Evolutionary conservation across 2,113 vertebrate genomes (phyloP).

Genomic region (Lonchura striata): DNA sequence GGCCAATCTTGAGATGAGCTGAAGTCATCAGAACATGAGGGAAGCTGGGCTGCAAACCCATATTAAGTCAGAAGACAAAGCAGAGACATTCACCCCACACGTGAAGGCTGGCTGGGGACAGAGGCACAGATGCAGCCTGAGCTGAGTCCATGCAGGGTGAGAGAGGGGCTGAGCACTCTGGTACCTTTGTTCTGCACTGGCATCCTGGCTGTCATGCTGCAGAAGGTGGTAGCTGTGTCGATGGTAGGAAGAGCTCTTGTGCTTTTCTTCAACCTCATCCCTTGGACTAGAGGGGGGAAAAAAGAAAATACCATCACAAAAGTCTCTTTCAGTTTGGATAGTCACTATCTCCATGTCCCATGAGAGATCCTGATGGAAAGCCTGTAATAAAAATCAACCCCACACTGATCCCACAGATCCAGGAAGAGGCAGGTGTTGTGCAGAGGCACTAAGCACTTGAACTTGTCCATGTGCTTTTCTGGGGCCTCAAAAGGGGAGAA

Average conservation of each 20-base stretch:
- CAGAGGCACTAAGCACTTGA: background rate
- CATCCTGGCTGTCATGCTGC: slow-evolving; percentile 91
- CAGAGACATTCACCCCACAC: background rate
- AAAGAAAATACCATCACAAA: background rate
- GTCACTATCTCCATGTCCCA: background rate
- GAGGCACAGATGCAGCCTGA: background rate
- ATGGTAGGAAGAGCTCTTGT: slow-evolving; percentile 86
- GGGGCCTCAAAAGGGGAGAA: background rate
- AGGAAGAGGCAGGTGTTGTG: background rate
- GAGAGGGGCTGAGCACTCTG: background rate
- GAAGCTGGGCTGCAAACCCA: background rate
- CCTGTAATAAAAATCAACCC: background rate
- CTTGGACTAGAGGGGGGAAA: slow-evolving; percentile 75
- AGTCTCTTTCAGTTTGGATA: background rate
- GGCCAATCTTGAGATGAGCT: background rate
- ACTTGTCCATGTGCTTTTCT: background rate
- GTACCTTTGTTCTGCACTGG: slow-evolving; percentile 92
- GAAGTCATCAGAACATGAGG: background rate
- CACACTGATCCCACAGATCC: background rate
- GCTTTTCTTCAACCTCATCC: slow-evolving; percentile 89
- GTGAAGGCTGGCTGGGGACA: background rate
- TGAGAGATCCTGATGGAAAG: background rate
- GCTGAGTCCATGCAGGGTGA: background rate
- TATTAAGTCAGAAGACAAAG: background rate
- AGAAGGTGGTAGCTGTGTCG: slow-evolving; percentile 86